Percentiles rank a stretch among this genome's conserved stretches.
phyloP scores from a whole-genome alignment of 2,113 vertebrate species.

The Istiophorus platypterus region DNA sequence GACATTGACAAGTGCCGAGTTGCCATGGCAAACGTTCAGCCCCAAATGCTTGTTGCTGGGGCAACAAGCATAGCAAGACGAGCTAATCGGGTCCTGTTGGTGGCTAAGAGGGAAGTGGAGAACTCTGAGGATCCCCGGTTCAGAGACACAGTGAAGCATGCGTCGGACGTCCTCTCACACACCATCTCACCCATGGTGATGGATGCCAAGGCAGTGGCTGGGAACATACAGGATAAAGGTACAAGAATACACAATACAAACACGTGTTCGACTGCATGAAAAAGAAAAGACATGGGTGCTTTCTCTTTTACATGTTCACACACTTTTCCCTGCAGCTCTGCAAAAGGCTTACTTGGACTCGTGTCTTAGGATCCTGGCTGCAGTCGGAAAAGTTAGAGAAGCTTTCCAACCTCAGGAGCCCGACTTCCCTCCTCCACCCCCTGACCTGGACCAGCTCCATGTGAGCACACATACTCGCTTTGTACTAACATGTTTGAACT shows the following conservation, averaged over 20 bases:
- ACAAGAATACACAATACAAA: constrained; percentile 27
- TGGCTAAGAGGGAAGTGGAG: constrained; percentile 96
- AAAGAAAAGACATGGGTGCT: neutral
- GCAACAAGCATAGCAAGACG: constrained; percentile 98
- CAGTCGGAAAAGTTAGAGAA: constrained; percentile 97
- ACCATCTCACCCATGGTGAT: constrained; percentile 99
- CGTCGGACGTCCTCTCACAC: constrained; percentile 94
- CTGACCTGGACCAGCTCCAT: constrained; percentile 95
- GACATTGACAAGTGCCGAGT: constrained; percentile 99
- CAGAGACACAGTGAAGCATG: constrained; percentile 94
- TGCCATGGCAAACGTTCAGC: constrained; percentile 98
- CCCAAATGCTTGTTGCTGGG: constrained; percentile 98
- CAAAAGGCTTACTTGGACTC: constrained; percentile 98
- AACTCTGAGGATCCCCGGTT: constrained; percentile 98
- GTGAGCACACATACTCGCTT: constrained; percentile 81
- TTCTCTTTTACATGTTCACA: neutral
- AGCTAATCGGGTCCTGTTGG: constrained; percentile 95
- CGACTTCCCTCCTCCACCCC: constrained; percentile 97
- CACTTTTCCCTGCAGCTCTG: constrained; percentile 82
- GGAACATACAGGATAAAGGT: constrained; percentile 98
- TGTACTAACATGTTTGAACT: neutral
- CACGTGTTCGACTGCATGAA: neutral
- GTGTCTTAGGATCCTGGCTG: constrained; percentile 93
- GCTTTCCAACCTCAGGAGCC: constrained; percentile 97
- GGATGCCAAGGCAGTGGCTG: constrained; percentile 98